Conservation (phyloP, 2,888 invertebrate species). For the Lottia gigantea region DNA sequence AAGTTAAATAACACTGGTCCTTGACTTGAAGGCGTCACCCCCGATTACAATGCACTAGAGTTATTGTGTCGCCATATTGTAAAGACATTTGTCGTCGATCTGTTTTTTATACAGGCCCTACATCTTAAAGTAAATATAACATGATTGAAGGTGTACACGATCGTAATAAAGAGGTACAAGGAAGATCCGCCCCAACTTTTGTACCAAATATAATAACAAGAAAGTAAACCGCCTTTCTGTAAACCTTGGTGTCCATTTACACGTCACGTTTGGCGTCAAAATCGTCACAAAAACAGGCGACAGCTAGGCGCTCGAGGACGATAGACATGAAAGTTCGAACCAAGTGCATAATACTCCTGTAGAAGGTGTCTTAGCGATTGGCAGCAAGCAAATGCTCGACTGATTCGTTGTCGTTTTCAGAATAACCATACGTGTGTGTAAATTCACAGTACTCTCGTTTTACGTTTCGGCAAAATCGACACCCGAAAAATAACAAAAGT, state of each 20-base stretch:
- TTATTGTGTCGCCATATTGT: slow-evolving; percentile 4
- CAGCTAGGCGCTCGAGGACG: not conserved
- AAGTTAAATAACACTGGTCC: not conserved
- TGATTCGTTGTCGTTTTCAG: no score
- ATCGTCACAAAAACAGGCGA: slow-evolving; percentile 4
- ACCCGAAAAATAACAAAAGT: no score
- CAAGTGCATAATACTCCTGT: no score
- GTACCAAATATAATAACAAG: not conserved
- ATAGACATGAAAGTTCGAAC: not conserved
- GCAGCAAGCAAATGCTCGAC: no score
- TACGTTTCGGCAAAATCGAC: no score
- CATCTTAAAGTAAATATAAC: not conserved
- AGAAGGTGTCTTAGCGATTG: no score
- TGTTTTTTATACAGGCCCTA: not conserved
- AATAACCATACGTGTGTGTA: no score
- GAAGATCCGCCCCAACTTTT: not conserved
- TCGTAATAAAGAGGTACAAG: not conserved
- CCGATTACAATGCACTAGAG: not conserved
- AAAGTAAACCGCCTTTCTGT: not conserved
- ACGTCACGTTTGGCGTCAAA: slow-evolving; percentile 1
- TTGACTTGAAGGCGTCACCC: slow-evolving; percentile 11
- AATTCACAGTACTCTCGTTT: no score
- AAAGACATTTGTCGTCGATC: not conserved
- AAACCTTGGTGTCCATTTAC: not conserved
- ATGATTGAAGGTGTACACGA: not conserved